Base-by-base conservation (phyloP, 92 coral and sea anemone genomes). In the Metridium senile region DNA sequence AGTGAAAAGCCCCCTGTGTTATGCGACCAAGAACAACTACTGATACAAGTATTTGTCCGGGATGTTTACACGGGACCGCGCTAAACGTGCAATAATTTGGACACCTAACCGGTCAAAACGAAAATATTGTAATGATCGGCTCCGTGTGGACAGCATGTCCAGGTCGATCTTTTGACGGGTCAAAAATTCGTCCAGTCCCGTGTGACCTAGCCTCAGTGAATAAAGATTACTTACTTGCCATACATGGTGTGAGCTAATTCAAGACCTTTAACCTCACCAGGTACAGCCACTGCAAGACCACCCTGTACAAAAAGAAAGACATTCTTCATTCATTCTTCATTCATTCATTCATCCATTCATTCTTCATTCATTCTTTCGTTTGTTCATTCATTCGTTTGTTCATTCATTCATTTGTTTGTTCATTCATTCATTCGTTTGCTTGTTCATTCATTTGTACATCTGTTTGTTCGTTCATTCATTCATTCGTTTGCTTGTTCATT, bases 231-330 rank as follows among this genome's bases (percentile, higher is more conserved):
- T 84, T 85, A 95, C 98, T 92, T 95, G 85, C 98, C 98, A 87
- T 75, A 85, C 66, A 74, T 89, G 70, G 87, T 86, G 89, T 95
- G 99, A 8, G 97, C 97, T 23, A 70, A 30, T 63, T 92, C 99
- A 76, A 86, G 81, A 57, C 99, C 99, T 82, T 82, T 79, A 0
- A 92, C 65, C 68, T 92, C 96, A 45, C 99, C 99, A 9, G 97
- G 97, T 17, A 95, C 87, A 64, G 89, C 97, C 9, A 95, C 91
- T 52, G 97, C 53, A 45, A 95, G 78, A 53, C 93, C 91, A 47
- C 99, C 99, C 99, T 95, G 47, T 27, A 28, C 9, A 57, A 29
- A 7, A 11, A n/a, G n/a, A n/a, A n/a, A n/a, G 19, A 30, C 26
- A 49, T 78, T 70, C 20, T 28, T 11, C 56, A 72, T 65, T 65